phyloP scores from a whole-genome alignment of 2,888 invertebrate genomes.

The Cephonodes hylas region DNA sequence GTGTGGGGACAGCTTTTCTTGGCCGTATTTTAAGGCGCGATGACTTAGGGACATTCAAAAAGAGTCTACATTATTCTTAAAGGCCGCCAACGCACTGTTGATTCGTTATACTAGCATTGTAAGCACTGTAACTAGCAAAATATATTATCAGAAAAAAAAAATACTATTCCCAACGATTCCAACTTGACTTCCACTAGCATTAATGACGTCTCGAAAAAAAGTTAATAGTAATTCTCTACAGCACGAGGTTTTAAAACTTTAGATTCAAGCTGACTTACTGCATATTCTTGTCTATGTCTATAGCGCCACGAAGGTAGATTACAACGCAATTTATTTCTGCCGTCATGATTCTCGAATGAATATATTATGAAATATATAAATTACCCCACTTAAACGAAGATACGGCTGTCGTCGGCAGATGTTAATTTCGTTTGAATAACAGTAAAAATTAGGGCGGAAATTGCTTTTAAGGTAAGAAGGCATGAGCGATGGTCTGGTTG shows the following conservation, averaged over 20 bases:
- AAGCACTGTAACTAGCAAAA: too few relatives aligned
- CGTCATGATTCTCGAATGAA: conserved; percentile 24
- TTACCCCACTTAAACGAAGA: conserved; percentile 23
- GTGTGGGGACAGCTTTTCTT: too few relatives aligned
- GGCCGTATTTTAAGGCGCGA: too few relatives aligned
- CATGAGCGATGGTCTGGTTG: too few relatives aligned
- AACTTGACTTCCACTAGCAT: too few relatives aligned
- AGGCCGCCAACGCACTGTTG: too few relatives aligned
- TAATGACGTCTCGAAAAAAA: not conserved
- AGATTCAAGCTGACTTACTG: not conserved
- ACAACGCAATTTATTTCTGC: conserved; percentile 29
- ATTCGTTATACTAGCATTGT: too few relatives aligned
- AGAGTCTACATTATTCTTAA: too few relatives aligned
- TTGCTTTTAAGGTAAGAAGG: not conserved
- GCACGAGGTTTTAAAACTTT: not conserved
- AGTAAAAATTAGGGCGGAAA: not conserved
- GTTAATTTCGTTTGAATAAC: not conserved
- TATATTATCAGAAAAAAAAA: too few relatives aligned
- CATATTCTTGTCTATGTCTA: not conserved
- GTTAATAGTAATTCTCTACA: not conserved
- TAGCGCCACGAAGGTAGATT: conserved; percentile 21
- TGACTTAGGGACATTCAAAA: too few relatives aligned
- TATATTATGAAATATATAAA: conserved; percentile 31
- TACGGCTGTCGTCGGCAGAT: conserved; percentile 18
- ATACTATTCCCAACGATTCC: too few relatives aligned